Evolutionary conservation across 2,888 invertebrate genomes (phyloP), one percentile per base, ranked within the genome.

Genomic region (Lasius platythorax): DNA sequence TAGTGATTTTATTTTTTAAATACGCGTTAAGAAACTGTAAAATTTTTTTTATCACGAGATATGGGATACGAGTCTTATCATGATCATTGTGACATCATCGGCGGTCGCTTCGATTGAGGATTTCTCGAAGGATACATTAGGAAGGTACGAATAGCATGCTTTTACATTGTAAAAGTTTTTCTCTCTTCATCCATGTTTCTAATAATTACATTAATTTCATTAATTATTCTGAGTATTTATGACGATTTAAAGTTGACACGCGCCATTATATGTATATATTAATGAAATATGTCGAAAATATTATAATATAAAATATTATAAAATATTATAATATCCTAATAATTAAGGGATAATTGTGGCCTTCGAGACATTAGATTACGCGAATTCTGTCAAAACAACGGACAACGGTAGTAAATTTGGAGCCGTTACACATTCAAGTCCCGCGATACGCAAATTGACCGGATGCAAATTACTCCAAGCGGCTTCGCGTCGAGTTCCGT

Each of bases 81-180:
- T 93, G 93, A 93, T 93, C 89, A 93, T 93, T 85, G 93, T 92
- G 85, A 91, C 93, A 76, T 93, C 94, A 87, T 93, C 94, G 87
- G 92, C 92, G 83, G 92, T 93, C 28, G 88, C 94, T 37, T 92
- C 93, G 64, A 87, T 94, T 93, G 94, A 94, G 89, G 94, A 95
- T 87, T 93, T 93, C 83, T 93, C 94, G 23, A 94, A 92, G 91
- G 95, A 95, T 82, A 94, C 94, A 15, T 92, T 94, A 78, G 94
- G 94, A 91, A 94, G 94, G 95, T 95, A 94, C 76, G 82, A 53
- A 12, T 18, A 40, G 46, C 15, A 2, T 4, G 37, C 12, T 56
- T 50, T 68, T 23, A 74, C 50, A 23, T n/a, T 18, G 33, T 15
- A 4, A 18, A 18, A 11, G 46, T 46, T 53, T n/a, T 53, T 11